A percentile compares a stretch with the other conserved stretches of the same genome.
These are phyloP conservation scores for Macrostomum lignano DNA, from an alignment of 1,140 invertebrate genomes.

Conservation along the genomic window DNA sequence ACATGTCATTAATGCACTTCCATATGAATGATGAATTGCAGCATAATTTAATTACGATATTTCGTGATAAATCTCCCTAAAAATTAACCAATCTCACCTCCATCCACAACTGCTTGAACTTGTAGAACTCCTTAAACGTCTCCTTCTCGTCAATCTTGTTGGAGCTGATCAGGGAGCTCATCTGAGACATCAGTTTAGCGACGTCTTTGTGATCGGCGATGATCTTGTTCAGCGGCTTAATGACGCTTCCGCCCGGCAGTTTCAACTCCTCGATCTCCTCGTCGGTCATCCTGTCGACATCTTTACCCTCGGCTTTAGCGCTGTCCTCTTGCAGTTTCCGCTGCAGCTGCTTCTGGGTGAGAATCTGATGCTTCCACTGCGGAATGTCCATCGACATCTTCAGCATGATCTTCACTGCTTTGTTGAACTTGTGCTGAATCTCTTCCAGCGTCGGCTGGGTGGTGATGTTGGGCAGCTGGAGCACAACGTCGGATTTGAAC, in stretches of 20 bases:
- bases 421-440: conserved; percentile 35
- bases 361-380: conserved; percentile 21
- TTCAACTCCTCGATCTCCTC: conserved; percentile 22
- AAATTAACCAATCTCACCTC: conserved; percentile 11
- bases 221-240: conserved; percentile 23
- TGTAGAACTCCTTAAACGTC: conserved; percentile 17
- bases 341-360: conserved; percentile 22
- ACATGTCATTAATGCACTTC: background rate
- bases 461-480: conserved; percentile 55
- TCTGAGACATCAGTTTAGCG: conserved; percentile 24
- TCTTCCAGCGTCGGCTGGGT: conserved; percentile 61
- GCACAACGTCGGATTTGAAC: conserved; percentile 35
- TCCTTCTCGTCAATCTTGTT: conserved; percentile 21
- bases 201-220: conserved; percentile 28
- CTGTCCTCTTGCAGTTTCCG: conserved; percentile 9
- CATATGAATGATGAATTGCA: background rate
- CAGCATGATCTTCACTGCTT: conserved; percentile 20
- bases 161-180: conserved; percentile 23
- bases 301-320: conserved; percentile 10
- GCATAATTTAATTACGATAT: no score
- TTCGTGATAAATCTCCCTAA: no score
- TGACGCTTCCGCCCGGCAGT: conserved; percentile 12
- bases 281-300: conserved; percentile 14
- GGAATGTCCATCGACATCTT: conserved; percentile 23
- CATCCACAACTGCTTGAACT: conserved; percentile 22